phyloP scores from a whole-genome alignment of 37 sponge, comb jelly and placozoan species.

The Axinella damicornis region DNA sequence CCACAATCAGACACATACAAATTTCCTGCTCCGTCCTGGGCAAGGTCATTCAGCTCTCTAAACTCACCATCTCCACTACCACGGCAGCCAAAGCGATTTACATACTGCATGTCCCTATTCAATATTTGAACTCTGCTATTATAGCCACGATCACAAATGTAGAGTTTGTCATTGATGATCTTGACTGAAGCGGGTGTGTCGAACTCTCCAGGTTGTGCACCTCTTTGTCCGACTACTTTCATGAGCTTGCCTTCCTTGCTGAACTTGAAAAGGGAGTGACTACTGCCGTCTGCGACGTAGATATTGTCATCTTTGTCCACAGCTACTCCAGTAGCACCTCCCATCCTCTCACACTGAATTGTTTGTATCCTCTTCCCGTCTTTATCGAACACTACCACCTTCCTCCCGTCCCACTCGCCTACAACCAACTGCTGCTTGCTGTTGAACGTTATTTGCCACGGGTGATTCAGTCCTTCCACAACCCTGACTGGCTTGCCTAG shows the following conservation, averaged over 20 bases:
- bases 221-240: conserved; percentile 6
- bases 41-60: neutral
- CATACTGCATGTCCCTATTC: neutral
- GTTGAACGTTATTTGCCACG: conserved; percentile 2
- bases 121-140: conserved; percentile 2
- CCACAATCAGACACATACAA: conserved; percentile 6
- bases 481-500: conserved; percentile 29
- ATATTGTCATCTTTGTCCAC: conserved; percentile 46
- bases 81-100: neutral
- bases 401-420: neutral
- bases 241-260: neutral
- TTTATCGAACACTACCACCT: conserved; percentile 16
- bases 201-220: neutral
- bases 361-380: conserved; percentile 2
- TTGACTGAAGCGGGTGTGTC: neutral
- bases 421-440: conserved; percentile 13
- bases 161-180: conserved; percentile 24
- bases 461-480: neutral
- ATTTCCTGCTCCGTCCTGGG: conserved; percentile 12
- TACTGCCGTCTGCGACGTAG: conserved; percentile 14
- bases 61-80: neutral
- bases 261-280: neutral
- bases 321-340: neutral
- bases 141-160: conserved; percentile 28
- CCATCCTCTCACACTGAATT: neutral